phyloP scores from a whole-genome alignment of 2,888 invertebrate genomes.

The Eupithecia insigniata region DNA sequence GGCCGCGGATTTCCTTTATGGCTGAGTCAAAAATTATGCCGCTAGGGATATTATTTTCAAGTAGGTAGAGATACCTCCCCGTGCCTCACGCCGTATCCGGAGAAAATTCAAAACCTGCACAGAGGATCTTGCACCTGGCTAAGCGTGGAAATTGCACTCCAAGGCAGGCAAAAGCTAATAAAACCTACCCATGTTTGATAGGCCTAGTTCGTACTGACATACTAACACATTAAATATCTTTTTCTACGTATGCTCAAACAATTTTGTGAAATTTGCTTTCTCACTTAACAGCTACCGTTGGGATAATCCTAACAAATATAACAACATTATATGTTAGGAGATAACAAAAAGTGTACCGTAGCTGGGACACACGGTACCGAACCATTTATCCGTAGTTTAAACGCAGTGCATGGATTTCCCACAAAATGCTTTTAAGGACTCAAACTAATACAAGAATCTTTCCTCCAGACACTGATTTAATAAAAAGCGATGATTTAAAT shows the following conservation, averaged over 20 bases:
- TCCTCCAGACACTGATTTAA: neutral
- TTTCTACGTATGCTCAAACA: neutral
- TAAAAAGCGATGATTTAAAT: neutral
- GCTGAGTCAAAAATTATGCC: constrained; percentile 35
- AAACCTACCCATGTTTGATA: neutral
- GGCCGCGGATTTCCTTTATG: constrained; percentile 44
- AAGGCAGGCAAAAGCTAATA: neutral
- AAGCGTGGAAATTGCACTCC: neutral
- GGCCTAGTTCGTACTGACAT: neutral
- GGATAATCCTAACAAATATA: neutral
- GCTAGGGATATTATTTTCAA: constrained; percentile 2
- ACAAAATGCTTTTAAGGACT: neutral
- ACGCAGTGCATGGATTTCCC: neutral
- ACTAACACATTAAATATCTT: neutral
- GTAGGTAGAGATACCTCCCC: neutral
- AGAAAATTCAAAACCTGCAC: neutral
- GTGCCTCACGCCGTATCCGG: neutral
- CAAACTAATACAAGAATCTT: neutral
- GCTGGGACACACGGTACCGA: neutral
- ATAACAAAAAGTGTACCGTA: neutral
- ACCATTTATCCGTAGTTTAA: neutral
- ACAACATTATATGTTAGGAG: too few species aligned
- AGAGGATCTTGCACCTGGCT: neutral
- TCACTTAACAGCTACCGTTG: neutral
- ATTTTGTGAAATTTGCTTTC: neutral